Conservation (phyloP, 1,140 invertebrate genomes). For the Trinorchestia longiramus region DNA sequence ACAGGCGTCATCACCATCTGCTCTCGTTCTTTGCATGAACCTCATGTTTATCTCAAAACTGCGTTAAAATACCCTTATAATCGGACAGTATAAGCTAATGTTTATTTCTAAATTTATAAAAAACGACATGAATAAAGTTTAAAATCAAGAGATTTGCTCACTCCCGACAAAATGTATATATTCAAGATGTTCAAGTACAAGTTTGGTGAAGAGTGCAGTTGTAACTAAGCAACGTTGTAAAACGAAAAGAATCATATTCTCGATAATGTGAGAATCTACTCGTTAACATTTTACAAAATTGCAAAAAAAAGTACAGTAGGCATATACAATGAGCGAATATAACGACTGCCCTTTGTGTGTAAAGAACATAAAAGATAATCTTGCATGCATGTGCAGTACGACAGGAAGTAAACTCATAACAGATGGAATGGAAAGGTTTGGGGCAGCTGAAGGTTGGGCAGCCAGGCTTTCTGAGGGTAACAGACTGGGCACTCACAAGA, state of each 20-base stretch:
- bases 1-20: background rate
- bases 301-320: background rate
- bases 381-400: background rate
- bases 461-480: background rate
- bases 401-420: background rate
- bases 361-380: background rate
- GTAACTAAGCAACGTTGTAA: background rate
- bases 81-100: background rate
- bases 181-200: background rate
- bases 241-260: background rate
- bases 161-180: background rate
- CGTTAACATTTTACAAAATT: background rate
- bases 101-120: background rate
- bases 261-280: too few relatives aligned
- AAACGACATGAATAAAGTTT: background rate
- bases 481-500: background rate
- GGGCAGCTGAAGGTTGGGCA: background rate
- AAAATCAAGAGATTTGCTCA: background rate
- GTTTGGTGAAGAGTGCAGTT: background rate
- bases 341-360: background rate
- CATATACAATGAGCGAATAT: background rate
- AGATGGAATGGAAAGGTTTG: background rate
- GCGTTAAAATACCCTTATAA: background rate
- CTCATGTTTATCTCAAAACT: background rate
- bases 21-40: background rate